Conservation (phyloP, 1,140 invertebrate genomes). For the Lycorma delicatula region DNA sequence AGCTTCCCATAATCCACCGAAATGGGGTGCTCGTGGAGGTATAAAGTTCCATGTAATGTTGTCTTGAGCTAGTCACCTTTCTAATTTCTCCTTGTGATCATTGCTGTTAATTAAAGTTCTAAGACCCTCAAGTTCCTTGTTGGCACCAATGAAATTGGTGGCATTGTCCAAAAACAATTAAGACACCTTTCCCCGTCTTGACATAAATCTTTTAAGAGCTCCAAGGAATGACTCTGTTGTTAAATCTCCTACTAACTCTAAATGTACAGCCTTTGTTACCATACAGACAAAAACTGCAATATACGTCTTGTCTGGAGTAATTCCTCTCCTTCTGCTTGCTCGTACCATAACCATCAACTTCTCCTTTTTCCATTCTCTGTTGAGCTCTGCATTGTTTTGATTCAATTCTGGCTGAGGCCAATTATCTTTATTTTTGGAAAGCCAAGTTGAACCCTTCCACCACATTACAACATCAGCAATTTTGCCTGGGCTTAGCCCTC, state of each 20-base stretch:
- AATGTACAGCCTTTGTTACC: constrained; percentile 32
- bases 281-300: constrained; percentile 35
- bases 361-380: no score
- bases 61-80: background rate
- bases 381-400: no score
- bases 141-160: constrained; percentile 29
- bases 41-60: constrained; percentile 26
- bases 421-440: no score
- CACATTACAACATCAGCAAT: no score
- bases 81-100: background rate
- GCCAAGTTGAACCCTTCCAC: no score
- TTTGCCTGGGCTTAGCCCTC: no score
- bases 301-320: constrained; percentile 30
- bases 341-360: no score
- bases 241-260: constrained; percentile 34
- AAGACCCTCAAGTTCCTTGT: constrained; percentile 16
- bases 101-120: background rate
- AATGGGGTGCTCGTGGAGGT: constrained; percentile 26
- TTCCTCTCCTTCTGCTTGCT: constrained; percentile 14
- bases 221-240: no score
- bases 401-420: no score
- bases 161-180: constrained; percentile 33
- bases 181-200: constrained; percentile 23
- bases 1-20: constrained; percentile 32
- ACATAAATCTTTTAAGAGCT: no score